Base-by-base conservation (phyloP, 2,113 vertebrate species). In the Pelodiscus sinensis region DNA sequence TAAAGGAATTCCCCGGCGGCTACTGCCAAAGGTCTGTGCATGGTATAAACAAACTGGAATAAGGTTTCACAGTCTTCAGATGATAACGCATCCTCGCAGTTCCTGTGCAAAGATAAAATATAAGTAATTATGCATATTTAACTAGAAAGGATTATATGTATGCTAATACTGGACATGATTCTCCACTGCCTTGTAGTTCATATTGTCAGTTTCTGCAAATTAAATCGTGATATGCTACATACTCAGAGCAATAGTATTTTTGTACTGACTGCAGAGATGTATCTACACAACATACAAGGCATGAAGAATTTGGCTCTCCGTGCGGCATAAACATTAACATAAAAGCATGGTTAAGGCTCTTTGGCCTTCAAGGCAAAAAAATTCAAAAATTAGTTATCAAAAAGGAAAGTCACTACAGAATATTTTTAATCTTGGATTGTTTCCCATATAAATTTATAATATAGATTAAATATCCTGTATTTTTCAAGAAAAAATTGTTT, bases 1-100 rank as follows among this genome's bases (percentile, higher is more conserved):
- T 98, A 99, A 55, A 99, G 98, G 90, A 99, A 98, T 97, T 99
- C 98, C n/a, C 99, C 99, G 50, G 99, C 98, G 38, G 98, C 97
- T 83, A 97, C 96, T 7, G 99, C 99, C 11, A 99, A 97, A 0
- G 99, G 98, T 55, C 99, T 98, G 96, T 99, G 98, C 31, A 98
- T 98, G 12, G 98, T 96, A 94, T 98, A 99, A 92, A 99, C 99
- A 94, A 99, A 97, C 96, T 97, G 98, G 95, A 98, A 98, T 91
- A 99, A 95, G 24, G 89, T 97, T 95, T 98, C 97, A 96, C 98
- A 98, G 96, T 99, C 99, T 56, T 97, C 98, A 35, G 96, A 81
- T 81, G 96, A 97, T 87, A 99, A 96, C 6, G 94, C 94, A 35
- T 98, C 98, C 5, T 98, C 98, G 57, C 97, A 98, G 81, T 97